Conservation (phyloP, 1,140 invertebrate species). For the Drosophila erecta region DNA sequence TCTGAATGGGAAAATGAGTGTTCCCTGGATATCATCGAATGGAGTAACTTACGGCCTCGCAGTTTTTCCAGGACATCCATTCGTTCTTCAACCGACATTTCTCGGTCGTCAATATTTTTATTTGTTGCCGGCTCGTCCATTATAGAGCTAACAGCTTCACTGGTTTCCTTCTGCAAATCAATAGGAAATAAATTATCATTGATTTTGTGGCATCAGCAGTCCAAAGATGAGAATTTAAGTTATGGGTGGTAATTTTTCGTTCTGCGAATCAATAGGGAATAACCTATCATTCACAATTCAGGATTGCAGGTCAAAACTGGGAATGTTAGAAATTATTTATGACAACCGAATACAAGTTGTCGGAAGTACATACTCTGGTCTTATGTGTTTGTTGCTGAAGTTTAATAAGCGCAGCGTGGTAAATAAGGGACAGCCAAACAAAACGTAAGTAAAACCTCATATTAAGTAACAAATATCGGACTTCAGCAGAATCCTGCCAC, state of each 20-base stretch:
- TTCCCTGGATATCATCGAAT: background rate
- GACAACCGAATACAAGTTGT: conserved; percentile 1
- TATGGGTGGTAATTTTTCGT: no score
- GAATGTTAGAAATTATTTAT: conserved; percentile 5
- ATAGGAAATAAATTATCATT: background rate
- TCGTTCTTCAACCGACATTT: conserved; percentile 72
- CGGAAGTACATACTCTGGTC: conserved; percentile 63
- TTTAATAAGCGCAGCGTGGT: conserved; percentile 12
- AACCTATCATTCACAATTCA: background rate
- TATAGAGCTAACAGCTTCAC: conserved; percentile 82
- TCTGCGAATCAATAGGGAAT: background rate
- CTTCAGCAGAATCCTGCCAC: no score
- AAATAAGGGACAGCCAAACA: background rate
- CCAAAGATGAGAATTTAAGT: no score
- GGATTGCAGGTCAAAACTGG: background rate
- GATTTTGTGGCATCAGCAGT: no score
- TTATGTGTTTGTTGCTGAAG: conserved; percentile 28
- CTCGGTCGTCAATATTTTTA: conserved; percentile 32
- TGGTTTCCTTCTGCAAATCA: conserved; percentile 74
- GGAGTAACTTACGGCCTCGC: conserved; percentile 51
- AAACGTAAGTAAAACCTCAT: background rate
- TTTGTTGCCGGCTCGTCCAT: conserved; percentile 56
- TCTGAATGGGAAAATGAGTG: conserved; percentile 20
- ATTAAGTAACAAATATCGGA: background rate
- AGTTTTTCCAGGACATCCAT: conserved; percentile 68